Conservation (phyloP, 1,140 invertebrate species). For the Drosophila nebulosa region DNA sequence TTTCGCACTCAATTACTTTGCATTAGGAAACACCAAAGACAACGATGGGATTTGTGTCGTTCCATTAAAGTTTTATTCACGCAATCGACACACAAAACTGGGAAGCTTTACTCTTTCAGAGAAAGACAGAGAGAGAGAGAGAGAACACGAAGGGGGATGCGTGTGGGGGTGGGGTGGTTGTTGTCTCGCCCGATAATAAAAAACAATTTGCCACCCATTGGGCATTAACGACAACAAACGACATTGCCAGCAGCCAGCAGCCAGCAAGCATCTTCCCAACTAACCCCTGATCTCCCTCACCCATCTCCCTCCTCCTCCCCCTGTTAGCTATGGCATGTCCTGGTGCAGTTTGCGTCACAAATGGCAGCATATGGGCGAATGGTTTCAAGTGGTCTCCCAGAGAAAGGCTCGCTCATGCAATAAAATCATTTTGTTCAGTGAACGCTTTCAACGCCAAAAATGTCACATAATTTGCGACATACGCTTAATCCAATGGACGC, state of each 20-base stretch:
- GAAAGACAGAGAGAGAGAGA: background rate
- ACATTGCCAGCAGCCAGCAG: constrained; percentile 54
- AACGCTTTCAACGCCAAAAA: constrained; percentile 54
- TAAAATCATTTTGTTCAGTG: constrained; percentile 79
- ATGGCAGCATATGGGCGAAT: constrained; percentile 74
- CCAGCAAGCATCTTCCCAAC: constrained; percentile 35
- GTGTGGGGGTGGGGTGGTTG: background rate
- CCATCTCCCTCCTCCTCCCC: constrained; percentile 5
- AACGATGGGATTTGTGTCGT: constrained; percentile 73
- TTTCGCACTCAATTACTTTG: constrained; percentile 81
- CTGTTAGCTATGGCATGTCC: constrained; percentile 29
- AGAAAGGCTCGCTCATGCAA: constrained; percentile 52
- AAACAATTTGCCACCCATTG: constrained; percentile 81
- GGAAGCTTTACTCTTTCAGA: constrained; percentile 39
- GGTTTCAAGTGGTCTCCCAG: constrained; percentile 55
- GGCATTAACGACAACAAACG: constrained; percentile 79
- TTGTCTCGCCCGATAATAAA: constrained; percentile 70
- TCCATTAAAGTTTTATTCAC: constrained; percentile 81
- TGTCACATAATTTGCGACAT: constrained; percentile 74
- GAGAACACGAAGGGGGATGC: background rate
- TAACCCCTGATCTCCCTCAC: background rate
- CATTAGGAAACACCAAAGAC: constrained; percentile 67
- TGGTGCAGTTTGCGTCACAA: constrained; percentile 70
- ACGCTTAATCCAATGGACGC: constrained; percentile 61
- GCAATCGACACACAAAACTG: constrained; percentile 56